phyloP scores from a whole-genome alignment of 1,140 invertebrate genomes.

The Chironomus tepperi region DNA sequence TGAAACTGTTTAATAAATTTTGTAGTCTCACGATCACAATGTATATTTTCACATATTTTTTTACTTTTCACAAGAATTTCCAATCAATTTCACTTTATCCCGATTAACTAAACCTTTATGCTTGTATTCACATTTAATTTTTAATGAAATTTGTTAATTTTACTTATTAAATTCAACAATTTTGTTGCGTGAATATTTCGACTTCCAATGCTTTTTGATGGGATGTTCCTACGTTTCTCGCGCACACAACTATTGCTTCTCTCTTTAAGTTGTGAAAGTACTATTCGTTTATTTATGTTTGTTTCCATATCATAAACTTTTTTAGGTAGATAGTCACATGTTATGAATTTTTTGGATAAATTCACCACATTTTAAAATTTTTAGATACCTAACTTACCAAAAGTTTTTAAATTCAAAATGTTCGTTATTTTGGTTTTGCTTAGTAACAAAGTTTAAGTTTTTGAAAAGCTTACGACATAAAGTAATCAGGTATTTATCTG shows the following conservation, averaged over 20 bases:
- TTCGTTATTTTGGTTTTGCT: too few species aligned
- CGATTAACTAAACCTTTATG: background rate
- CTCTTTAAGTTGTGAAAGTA: too few species aligned
- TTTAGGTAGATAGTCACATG: too few species aligned
- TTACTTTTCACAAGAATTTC: background rate
- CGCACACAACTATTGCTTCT: background rate
- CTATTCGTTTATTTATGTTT: too few species aligned
- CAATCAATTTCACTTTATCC: background rate
- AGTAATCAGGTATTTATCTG: too few species aligned
- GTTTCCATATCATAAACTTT: too few species aligned
- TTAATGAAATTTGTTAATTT: background rate
- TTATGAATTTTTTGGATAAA: too few species aligned
- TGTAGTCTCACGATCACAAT: conserved; percentile 16
- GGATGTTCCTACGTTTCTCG: background rate
- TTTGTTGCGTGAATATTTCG: conserved; percentile 20
- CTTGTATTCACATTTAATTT: background rate
- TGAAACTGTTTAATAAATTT: background rate
- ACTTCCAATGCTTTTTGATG: background rate
- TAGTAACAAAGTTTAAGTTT: too few species aligned
- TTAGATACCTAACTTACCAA: too few species aligned
- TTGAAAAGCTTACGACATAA: too few species aligned
- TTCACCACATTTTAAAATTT: too few species aligned
- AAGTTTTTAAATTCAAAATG: too few species aligned
- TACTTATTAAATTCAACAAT: conserved; percentile 19
- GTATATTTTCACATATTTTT: conserved; percentile 11